A percentile compares a stretch with the other conserved stretches of the same genome.
Evolutionary conservation across 2,888 invertebrate species (phyloP).

Genomic region (Rhingia campestris): DNA sequence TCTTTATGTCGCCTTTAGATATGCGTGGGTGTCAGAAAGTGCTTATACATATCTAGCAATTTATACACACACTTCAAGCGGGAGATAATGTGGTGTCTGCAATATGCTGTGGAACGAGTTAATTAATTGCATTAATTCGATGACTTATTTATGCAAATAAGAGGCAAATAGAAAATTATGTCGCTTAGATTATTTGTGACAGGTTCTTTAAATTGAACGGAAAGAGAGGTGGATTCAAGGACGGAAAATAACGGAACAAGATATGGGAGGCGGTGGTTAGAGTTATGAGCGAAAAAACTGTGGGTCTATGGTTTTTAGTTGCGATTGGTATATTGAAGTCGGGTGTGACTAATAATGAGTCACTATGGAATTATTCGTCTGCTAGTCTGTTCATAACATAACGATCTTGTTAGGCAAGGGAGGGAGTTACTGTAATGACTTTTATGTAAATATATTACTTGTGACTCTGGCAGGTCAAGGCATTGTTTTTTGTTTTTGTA

Average conservation of each 20-base stretch:
- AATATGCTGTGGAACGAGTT: slow-evolving; percentile 45
- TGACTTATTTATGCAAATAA: slow-evolving; percentile 66
- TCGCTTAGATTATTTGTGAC: slow-evolving; percentile 58
- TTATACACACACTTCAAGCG: not conserved
- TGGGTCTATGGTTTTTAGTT: no score
- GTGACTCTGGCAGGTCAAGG: no score
- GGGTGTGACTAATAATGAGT: no score
- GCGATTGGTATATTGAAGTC: no score
- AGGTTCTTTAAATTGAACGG: slow-evolving; percentile 42
- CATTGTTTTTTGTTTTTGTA: no score
- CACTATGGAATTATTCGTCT: no score
- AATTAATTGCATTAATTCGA: slow-evolving; percentile 70
- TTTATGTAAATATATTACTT: no score
- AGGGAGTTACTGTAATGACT: no score
- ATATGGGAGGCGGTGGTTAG: no score
- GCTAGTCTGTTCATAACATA: no score
- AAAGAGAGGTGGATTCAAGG: slow-evolving; percentile 52
- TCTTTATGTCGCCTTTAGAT: not conserved
- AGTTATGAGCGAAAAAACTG: no score
- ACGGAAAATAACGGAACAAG: not conserved
- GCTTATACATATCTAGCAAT: not conserved
- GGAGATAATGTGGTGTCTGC: slow-evolving; percentile 32
- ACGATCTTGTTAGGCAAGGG: no score
- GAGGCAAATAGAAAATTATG: slow-evolving; percentile 61
- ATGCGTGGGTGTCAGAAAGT: not conserved